Percentiles rank a stretch among this genome's conserved stretches.
Conservation (phyloP, 1,140 invertebrate species). For the Drosophila mojavensis region DNA sequence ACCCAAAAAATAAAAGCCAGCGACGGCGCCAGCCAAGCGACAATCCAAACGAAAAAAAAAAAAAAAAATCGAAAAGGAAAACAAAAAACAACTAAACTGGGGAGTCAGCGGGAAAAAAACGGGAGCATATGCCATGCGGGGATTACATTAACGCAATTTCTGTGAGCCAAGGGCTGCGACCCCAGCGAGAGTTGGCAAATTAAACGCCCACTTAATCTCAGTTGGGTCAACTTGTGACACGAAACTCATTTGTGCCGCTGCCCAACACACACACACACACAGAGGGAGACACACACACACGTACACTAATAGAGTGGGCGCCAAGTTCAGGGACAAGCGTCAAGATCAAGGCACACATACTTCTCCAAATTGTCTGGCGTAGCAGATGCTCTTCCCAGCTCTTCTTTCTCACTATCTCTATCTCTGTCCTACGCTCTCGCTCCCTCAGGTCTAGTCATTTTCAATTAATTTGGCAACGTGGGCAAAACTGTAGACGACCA, state of each 20-base stretch:
- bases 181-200: slow-evolving; percentile 68
- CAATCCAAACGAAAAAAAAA: slow-evolving; percentile 39
- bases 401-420: neutral
- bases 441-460: slow-evolving; percentile 61
- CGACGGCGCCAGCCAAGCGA: slow-evolving; percentile 39
- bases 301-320: slow-evolving; percentile 26
- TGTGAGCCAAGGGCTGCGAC: slow-evolving; percentile 24
- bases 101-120: neutral
- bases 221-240: slow-evolving; percentile 78
- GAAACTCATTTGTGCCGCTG: slow-evolving; percentile 68
- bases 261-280: neutral
- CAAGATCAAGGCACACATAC: slow-evolving; percentile 71
- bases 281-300: slow-evolving; percentile 4
- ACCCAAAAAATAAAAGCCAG: neutral
- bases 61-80: slow-evolving; percentile 34
- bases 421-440: slow-evolving; percentile 2
- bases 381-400: neutral
- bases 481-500: slow-evolving; percentile 21
- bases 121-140: slow-evolving; percentile 54
- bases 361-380: slow-evolving; percentile 17
- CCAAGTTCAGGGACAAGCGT: slow-evolving; percentile 75
- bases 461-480: slow-evolving; percentile 74
- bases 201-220: slow-evolving; percentile 82
- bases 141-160: slow-evolving; percentile 80
- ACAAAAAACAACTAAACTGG: slow-evolving; percentile 40